phyloP scores from a whole-genome alignment of 2,113 vertebrate genomes.

The Lichenostomus cassidix region DNA sequence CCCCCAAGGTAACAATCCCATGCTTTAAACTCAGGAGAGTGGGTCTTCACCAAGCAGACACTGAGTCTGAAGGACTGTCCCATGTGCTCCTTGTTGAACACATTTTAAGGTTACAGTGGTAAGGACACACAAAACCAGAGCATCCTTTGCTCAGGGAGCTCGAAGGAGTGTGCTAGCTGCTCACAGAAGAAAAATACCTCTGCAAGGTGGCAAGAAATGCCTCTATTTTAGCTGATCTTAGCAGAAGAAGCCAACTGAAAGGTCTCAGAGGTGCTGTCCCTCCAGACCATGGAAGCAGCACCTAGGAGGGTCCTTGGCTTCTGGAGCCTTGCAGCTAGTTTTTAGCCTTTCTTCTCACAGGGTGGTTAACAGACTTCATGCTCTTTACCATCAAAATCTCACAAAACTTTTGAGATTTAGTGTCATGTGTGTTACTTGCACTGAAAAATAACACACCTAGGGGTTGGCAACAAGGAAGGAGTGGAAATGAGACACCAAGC shows the following conservation, averaged over 20 bases:
- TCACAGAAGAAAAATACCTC: neutral
- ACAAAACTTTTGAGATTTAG: neutral
- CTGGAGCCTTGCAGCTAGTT: neutral
- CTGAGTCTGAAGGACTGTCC: neutral
- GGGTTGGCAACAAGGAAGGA: neutral
- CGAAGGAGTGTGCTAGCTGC: rapidly evolving
- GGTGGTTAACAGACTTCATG: neutral
- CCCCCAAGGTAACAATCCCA: neutral
- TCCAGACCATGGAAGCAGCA: neutral
- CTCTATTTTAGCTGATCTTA: neutral
- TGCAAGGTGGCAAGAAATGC: neutral
- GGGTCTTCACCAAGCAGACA: neutral
- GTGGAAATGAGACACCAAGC: neutral
- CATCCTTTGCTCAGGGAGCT: neutral
- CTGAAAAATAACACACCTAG: neutral
- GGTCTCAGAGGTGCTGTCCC: neutral
- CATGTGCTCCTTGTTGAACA: neutral
- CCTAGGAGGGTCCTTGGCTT: neutral
- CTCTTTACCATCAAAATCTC: neutral
- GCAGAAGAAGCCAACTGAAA: neutral
- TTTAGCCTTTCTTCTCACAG: neutral
- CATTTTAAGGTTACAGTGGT: neutral
- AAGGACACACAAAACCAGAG: neutral
- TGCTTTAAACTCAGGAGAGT: neutral
- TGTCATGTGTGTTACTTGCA: rapidly evolving